A percentile compares a stretch with the other conserved stretches of the same genome.
These are phyloP conservation scores for Tetrax tetrax DNA, from an alignment of 2,113 vertebrate genomes.

Conservation along the genomic window DNA sequence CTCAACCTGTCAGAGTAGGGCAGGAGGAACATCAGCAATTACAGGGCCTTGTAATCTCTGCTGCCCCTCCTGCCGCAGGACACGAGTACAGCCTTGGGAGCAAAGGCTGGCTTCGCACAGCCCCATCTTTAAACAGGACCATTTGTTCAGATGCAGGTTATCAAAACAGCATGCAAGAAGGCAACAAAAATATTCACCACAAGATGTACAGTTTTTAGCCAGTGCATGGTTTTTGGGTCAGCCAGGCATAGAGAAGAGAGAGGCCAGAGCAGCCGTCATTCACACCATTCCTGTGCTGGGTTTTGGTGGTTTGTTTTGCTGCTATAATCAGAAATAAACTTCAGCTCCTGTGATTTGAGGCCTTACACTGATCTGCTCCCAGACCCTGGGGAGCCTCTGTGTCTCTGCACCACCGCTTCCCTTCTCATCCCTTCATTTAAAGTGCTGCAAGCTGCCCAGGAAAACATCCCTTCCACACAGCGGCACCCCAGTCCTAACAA, in stretches of 20 bases:
- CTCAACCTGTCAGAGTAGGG: background rate
- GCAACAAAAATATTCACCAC: background rate
- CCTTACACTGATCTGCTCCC: background rate
- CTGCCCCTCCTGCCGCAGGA: background rate
- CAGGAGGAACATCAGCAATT: background rate
- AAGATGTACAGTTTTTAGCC: background rate
- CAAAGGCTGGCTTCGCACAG: background rate
- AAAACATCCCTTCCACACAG: background rate
- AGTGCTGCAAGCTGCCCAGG: background rate
- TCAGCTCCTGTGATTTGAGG: background rate
- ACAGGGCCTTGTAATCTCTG: background rate
- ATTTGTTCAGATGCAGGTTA: background rate
- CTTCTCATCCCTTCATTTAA: background rate
- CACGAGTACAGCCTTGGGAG: background rate
- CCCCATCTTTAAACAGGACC: background rate
- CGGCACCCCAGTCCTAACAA: accelerated
- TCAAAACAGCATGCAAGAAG: background rate
- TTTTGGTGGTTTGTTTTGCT: background rate
- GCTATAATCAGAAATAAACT: background rate
- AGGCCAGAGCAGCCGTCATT: background rate
- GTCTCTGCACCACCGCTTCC: background rate
- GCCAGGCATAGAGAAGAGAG: background rate
- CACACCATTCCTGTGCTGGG: background rate
- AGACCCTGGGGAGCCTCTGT: background rate
- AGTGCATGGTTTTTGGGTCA: background rate